Base-by-base conservation (phyloP, 2,888 invertebrate species). In the Penaeus monodon region DNA sequence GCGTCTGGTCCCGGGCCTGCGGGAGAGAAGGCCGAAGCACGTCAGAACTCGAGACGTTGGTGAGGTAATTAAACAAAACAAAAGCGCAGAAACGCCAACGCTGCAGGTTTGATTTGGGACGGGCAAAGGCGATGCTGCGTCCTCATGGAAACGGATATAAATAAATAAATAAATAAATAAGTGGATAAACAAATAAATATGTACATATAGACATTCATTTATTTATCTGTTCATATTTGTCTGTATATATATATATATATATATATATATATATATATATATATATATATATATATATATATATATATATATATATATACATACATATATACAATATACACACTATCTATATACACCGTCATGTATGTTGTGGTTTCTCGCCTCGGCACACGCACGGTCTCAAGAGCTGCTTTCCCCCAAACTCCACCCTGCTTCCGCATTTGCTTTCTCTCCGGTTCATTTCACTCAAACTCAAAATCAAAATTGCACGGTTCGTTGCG, bases 1-100 rank as follows among this genome's bases (percentile, higher is more conserved):
- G 84, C 66, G 81, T 33, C 66, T 88, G 84, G 33, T 86, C 85
- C 38, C 89, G 88, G 22, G 84, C 85, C 89, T 89, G 88, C 8
- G 29, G 29, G n/a, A 27, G 14, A 24, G 22, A 83, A 63, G 38
- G 33, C 17, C 76, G 29, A 76, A 70, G 33, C 70, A 27, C 17
- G 38, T 57, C 78, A 78, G 29, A 38, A 29, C 10, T 29, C n/a
- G 20, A 7, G 22, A 24, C 20, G 12, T 20, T 12, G 38, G 12
- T 76, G 38, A 7, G 38, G 14, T 12, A 38, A 12, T 24, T 76
- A 8, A 4, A 0, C 12, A 12, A 0, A 14, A 20, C n/a, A 29
- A 22, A 17, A 22, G 33, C 38, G 33, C 74, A 12, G 38, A 6
- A 38, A 24, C 24, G 20, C 12, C 38, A 24, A 24, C 3, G 24